phyloP scores from a whole-genome alignment of 2,113 vertebrate species.

The Irena cyanogastra region DNA sequence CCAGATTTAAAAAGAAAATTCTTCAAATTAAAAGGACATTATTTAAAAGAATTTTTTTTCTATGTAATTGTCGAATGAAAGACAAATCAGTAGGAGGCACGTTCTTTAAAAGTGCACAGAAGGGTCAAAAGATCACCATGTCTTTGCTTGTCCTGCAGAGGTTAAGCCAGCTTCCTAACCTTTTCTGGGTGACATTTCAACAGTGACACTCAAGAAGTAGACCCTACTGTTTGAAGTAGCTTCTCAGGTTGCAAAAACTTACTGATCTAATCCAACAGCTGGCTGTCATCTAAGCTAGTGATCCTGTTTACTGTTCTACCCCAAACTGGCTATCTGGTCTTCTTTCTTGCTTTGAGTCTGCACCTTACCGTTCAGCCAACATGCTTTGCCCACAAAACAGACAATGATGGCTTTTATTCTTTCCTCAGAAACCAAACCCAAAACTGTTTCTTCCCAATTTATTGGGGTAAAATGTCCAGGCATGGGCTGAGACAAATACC shows the following conservation, averaged over 20 bases:
- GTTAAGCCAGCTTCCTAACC: not conserved
- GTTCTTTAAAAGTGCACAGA: not conserved
- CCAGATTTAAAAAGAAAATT: not conserved
- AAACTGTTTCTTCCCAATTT: not conserved
- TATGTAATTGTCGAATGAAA: fast-evolving
- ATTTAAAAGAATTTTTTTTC: not conserved
- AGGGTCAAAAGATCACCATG: not conserved
- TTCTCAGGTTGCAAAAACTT: not conserved
- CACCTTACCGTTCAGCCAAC: not conserved
- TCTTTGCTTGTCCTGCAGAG: not conserved
- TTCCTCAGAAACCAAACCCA: not conserved
- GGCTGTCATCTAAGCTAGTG: not conserved
- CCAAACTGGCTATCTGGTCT: not conserved
- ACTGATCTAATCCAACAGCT: not conserved
- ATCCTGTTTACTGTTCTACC: not conserved
- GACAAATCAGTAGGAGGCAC: not conserved
- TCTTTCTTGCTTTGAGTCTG: not conserved
- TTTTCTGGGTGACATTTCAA: not conserved
- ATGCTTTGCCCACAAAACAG: not conserved
- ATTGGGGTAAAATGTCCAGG: not conserved
- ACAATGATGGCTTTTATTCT: not conserved
- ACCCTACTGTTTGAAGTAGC: not conserved
- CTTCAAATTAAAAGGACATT: not conserved
- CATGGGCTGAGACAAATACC: not conserved
- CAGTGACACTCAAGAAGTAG: not conserved